Conservation (phyloP, 2,888 invertebrate genomes). For the Phyllotreta cruciferae region DNA sequence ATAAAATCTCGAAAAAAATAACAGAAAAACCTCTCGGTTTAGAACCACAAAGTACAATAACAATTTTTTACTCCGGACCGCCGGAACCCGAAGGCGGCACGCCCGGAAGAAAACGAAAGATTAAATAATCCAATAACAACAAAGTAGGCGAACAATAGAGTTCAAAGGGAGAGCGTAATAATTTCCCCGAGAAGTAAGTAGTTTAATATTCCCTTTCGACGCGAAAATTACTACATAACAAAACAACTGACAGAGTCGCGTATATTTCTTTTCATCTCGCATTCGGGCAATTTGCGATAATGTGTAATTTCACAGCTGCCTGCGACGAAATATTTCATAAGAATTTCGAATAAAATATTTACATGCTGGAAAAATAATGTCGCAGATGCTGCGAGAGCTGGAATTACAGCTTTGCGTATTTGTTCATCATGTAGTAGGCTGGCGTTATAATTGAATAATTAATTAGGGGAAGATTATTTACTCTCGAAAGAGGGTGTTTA, state of each 20-base stretch:
- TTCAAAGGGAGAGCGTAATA: conserved; percentile 10
- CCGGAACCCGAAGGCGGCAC: too few species aligned
- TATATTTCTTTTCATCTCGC: conserved; percentile 3
- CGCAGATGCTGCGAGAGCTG: conserved; percentile 7
- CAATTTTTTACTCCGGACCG: too few species aligned
- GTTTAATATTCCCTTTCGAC: conserved; percentile 17
- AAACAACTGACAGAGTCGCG: conserved; percentile 7
- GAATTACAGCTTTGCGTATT: too few species aligned
- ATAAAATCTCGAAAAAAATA: too few species aligned
- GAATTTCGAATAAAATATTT: neutral
- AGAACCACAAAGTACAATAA: too few species aligned
- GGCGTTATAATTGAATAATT: too few species aligned
- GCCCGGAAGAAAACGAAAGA: conserved; percentile 19
- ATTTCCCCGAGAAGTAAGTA: conserved; percentile 15
- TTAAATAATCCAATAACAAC: conserved; percentile 13
- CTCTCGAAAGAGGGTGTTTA: too few species aligned
- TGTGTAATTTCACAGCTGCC: conserved; percentile 11
- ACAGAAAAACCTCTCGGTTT: too few species aligned
- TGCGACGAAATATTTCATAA: neutral
- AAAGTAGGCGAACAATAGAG: neutral
- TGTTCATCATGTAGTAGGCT: too few species aligned
- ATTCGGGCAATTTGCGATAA: neutral
- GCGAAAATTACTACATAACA: conserved; percentile 17
- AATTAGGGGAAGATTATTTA: too few species aligned
- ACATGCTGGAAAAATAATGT: conserved; percentile 3